Conservation (phyloP, 2,888 invertebrate genomes). For the Drosophila buzzatii region DNA sequence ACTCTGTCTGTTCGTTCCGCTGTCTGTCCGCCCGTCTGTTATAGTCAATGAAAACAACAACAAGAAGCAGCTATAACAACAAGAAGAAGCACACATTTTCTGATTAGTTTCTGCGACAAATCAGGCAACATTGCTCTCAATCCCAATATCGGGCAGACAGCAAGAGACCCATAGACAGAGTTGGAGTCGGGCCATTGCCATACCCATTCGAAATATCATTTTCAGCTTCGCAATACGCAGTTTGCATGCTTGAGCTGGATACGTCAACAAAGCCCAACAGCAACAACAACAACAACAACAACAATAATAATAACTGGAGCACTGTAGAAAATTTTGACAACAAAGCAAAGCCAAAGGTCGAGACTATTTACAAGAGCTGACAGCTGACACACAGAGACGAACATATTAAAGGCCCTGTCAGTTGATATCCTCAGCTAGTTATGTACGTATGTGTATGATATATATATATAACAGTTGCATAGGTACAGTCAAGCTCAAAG, state of each 20-base stretch:
- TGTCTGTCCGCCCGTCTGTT: constrained; percentile 22
- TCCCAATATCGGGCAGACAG: constrained; percentile 18
- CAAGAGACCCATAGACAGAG: constrained; percentile 1
- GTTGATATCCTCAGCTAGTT: not conserved
- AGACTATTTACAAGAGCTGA: constrained; percentile 53
- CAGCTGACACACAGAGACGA: constrained; percentile 45
- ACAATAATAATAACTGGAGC: constrained; percentile 17
- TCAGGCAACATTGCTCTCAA: constrained; percentile 53
- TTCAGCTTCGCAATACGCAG: constrained; percentile 18
- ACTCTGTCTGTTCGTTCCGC: not conserved
- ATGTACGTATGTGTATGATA: not conserved
- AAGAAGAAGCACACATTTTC: constrained; percentile 60
- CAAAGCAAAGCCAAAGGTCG: constrained; percentile 52
- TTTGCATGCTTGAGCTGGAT: constrained; percentile 28
- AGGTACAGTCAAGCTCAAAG: not conserved
- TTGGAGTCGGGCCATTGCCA: constrained; percentile 3
- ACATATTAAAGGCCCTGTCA: constrained; percentile 29
- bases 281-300: constrained; percentile 10
- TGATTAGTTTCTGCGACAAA: constrained; percentile 68
- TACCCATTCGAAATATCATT: constrained; percentile 32
- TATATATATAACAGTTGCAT: not conserved
- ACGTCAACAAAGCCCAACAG: constrained; percentile 36
- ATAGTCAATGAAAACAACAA: constrained; percentile 52
- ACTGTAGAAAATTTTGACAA: constrained; percentile 42
- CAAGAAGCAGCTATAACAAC: constrained; percentile 26